A percentile compares a stretch with the other conserved stretches of the same genome.
phyloP scores from a whole-genome alignment of 2,888 invertebrate genomes.

The Yponomeuta plumbellus region DNA sequence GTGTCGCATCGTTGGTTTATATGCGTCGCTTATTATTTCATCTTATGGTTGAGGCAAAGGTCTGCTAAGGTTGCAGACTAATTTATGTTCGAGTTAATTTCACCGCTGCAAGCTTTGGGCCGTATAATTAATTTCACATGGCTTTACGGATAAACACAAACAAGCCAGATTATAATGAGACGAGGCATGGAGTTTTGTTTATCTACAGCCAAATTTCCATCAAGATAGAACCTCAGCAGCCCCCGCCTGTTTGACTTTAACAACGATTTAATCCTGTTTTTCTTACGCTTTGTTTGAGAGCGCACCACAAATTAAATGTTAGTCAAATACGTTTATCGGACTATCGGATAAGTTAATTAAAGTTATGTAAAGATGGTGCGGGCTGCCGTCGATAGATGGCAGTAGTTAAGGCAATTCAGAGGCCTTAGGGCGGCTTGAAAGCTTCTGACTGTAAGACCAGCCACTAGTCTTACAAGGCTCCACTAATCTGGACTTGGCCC shows the following conservation, averaged over 20 bases:
- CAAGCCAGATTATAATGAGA: slow-evolving; percentile 30
- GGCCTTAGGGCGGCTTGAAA: too few relatives aligned
- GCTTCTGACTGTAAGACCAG: too few relatives aligned
- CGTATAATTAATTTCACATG: slow-evolving; percentile 35
- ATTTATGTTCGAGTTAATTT: slow-evolving; percentile 29
- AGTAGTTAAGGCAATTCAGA: too few relatives aligned
- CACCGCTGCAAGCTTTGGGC: slow-evolving; percentile 24
- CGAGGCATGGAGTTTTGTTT: slow-evolving; percentile 29
- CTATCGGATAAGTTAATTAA: not conserved
- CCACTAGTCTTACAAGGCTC: too few relatives aligned
- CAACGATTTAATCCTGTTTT: slow-evolving; percentile 11
- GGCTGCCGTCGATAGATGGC: too few relatives aligned
- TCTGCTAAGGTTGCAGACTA: slow-evolving; percentile 12
- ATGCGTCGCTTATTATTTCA: not conserved
- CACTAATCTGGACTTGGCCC: too few relatives aligned
- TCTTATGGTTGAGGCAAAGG: slow-evolving; percentile 2
- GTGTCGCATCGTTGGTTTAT: not conserved
- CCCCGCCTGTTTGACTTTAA: not conserved
- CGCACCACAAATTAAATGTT: not conserved
- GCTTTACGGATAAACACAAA: slow-evolving; percentile 33
- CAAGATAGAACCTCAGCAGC: slow-evolving; percentile 14
- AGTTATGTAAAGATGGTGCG: not conserved
- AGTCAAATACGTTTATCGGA: not conserved
- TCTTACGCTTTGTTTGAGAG: slow-evolving; percentile 5
- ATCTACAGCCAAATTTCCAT: slow-evolving; percentile 22